phyloP scores from a whole-genome alignment of 2,888 invertebrate genomes.

The Sminthurinus aureus region DNA sequence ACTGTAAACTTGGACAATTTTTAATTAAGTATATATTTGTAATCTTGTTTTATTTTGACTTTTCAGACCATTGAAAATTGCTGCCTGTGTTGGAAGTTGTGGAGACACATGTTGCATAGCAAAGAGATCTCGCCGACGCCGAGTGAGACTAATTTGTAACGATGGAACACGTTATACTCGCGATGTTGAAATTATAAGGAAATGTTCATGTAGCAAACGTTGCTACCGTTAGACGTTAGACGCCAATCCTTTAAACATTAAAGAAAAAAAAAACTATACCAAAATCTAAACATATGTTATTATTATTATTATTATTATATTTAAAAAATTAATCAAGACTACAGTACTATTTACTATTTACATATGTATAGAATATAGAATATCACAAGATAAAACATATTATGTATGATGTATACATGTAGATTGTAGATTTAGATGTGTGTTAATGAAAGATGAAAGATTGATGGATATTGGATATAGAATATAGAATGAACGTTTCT shows the following conservation, averaged over 20 bases:
- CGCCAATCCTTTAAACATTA: not conserved
- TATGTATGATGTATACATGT: not conserved
- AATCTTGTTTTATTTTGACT: too few relatives aligned
- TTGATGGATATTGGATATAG: not conserved
- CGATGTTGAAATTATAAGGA: conserved; percentile 95
- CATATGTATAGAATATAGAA: too few relatives aligned
- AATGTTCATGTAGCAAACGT: conserved; percentile 94
- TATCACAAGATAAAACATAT: not conserved
- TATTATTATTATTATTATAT: not conserved
- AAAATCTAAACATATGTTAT: not conserved
- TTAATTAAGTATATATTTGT: not conserved
- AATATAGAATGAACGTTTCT: conserved; percentile 10
- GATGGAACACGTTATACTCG: conserved; percentile 94
- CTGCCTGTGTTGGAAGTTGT: conserved; percentile 81
- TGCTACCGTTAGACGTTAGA: conserved; percentile 65
- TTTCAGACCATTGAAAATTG: conserved; percentile 79
- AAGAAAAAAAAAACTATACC: not conserved
- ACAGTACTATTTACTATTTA: conserved; percentile 6
- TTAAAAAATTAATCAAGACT: conserved; percentile 7
- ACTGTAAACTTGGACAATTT: not conserved
- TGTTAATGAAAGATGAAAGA: not conserved
- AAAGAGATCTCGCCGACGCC: conserved; percentile 75
- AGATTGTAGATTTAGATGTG: not conserved
- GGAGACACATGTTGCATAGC: conserved; percentile 90
- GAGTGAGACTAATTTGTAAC: conserved; percentile 91